Conservation (phyloP, 2,888 invertebrate genomes). For the Lochmaea crataegi region DNA sequence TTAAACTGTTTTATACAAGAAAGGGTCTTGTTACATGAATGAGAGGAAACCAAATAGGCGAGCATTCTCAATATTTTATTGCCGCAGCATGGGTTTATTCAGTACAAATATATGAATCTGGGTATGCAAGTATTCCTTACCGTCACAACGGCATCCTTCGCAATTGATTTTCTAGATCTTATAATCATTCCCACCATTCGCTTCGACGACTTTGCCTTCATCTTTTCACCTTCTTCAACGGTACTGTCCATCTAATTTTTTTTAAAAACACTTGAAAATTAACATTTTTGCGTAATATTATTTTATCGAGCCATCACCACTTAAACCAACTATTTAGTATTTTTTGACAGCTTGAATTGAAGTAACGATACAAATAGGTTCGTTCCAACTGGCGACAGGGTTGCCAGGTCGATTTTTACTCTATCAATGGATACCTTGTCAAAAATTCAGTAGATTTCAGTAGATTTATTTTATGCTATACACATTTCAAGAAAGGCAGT, state of each 20-base stretch:
- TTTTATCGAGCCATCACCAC: constrained; percentile 40
- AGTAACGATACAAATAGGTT: no score
- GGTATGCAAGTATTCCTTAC: constrained; percentile 67
- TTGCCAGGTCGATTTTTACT: no score
- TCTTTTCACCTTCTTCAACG: constrained; percentile 54
- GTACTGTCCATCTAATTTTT: constrained; percentile 40
- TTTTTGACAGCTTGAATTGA: constrained; percentile 26
- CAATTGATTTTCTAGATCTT: constrained; percentile 86
- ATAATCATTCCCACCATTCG: constrained; percentile 89
- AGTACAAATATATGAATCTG: constrained; percentile 14
- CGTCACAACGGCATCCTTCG: constrained; percentile 90
- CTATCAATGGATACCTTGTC: no score
- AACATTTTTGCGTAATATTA: constrained; percentile 44
- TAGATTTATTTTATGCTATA: no score
- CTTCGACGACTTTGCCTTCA: constrained; percentile 84
- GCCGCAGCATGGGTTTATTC: not conserved
- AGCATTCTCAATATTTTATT: not conserved
- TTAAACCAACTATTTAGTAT: constrained; percentile 28
- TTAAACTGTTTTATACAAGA: no score
- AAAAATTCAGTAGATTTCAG: no score
- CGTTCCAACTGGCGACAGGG: no score
- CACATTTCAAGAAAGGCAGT: no score
- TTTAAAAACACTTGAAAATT: constrained; percentile 49
- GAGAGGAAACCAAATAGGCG: no score
- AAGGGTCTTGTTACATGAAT: no score